Evolutionary conservation across 1,140 invertebrate species (phyloP).

Genomic region (Dendroctonus valens): DNA sequence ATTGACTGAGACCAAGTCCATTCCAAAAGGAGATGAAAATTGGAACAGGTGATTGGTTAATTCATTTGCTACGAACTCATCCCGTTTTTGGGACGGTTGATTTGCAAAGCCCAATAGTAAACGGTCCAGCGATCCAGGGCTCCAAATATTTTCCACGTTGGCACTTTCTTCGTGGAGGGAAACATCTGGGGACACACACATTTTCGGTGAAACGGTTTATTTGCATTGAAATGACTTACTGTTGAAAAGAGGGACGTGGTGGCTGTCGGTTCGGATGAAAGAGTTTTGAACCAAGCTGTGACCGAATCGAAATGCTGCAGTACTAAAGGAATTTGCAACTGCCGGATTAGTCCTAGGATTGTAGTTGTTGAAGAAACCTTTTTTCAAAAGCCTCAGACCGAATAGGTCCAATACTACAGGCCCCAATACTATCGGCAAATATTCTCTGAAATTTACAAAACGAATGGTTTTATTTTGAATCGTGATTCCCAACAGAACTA

Average conservation of each 20-base stretch:
- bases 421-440: constrained; percentile 76
- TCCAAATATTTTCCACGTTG: constrained; percentile 61
- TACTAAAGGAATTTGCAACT: constrained; percentile 88
- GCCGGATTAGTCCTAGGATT: constrained; percentile 78
- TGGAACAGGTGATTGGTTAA: constrained; percentile 87
- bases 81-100: constrained; percentile 74
- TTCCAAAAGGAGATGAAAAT: constrained; percentile 69
- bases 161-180: constrained; percentile 73
- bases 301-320: constrained; percentile 94
- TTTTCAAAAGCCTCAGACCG: constrained; percentile 62
- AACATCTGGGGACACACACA: constrained; percentile 60
- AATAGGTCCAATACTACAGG: constrained; percentile 70
- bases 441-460: constrained; percentile 57
- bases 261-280: constrained; percentile 63
- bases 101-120: constrained; percentile 74
- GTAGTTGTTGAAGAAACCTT: constrained; percentile 71
- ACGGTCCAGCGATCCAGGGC: constrained; percentile 74
- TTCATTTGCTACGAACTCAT: constrained; percentile 79
- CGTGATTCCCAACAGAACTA: too few relatives aligned
- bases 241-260: constrained; percentile 63
- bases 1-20: constrained; percentile 88
- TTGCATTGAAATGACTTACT: constrained; percentile 54
- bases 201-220: neutral
- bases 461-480: too few relatives aligned
- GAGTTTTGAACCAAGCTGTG: constrained; percentile 88